A percentile compares a stretch with the other conserved stretches of the same genome.
Conservation (phyloP, 1,140 invertebrate species). For the Ylistrum balloti region DNA sequence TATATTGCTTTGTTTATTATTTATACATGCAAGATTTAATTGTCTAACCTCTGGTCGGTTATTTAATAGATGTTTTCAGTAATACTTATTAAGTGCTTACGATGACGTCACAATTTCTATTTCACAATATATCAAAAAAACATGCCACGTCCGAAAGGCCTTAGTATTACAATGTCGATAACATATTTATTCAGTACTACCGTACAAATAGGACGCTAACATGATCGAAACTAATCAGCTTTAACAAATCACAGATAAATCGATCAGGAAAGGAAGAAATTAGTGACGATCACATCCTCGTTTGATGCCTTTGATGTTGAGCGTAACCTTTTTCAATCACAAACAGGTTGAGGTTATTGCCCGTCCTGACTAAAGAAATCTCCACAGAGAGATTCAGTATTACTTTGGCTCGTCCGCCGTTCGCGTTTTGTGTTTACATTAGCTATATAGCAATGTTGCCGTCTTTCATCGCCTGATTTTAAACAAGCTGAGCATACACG, state of each 20-base stretch:
- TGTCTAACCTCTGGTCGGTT: too few species aligned
- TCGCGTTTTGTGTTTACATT: not conserved
- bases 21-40: too few species aligned
- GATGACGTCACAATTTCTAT: too few species aligned
- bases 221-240: not conserved
- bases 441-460: conserved; percentile 31
- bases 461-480: conserved; percentile 26
- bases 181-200: too few species aligned
- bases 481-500: conserved; percentile 15
- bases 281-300: not conserved
- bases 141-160: too few species aligned
- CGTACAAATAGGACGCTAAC: not conserved
- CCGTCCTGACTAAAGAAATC: not conserved
- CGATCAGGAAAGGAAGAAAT: conserved; percentile 25
- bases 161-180: too few species aligned
- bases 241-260: not conserved
- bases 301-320: not conserved
- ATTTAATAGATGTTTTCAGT: too few species aligned
- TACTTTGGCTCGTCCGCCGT: conserved; percentile 30
- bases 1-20: too few species aligned
- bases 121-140: too few species aligned
- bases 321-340: conserved; percentile 31
- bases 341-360: not conserved
- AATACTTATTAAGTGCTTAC: too few species aligned
- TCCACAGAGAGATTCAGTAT: not conserved